Evolutionary conservation across 2,113 vertebrate species (phyloP), one percentile per base, ranked within the genome.

Genomic region (Fukomys damarensis): DNA sequence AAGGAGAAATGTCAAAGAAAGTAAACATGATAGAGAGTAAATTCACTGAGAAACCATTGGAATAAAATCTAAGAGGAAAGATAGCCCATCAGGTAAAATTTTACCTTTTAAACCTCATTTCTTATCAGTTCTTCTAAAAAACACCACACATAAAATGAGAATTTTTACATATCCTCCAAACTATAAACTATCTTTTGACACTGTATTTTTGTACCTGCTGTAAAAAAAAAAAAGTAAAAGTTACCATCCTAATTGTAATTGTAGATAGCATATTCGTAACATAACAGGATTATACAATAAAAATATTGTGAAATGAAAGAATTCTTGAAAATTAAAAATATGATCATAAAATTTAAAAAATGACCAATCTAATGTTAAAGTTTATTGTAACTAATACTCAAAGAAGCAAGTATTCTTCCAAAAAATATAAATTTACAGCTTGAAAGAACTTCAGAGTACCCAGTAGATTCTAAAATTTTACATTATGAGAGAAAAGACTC

Each of bases 381-480:
- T 28, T 93, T 68, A 81, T 54, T 30, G 74, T 30, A 82, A 56
- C 8, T 1, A 41, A 13, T 74, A 79, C 9, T 41, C 28, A 58
- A 83, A 52, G 3, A 72, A 49, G 86, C 7, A 84, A 84, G 54
- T 3, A n/a, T 54, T 38, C 19, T 72, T 76, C 19, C 8, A 82
- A 8, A 65, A 41, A 79, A 82, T 38, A 11, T 70, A 49, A 66
- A 79, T 91, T 89, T 68, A 22, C 22, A 92, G n/a, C 14, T 8
- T 66, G 35, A 89, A 83, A 58, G 41, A 95, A 52, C 19, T 72
- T 56, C 9, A 89, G 35, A 85, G 10, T 74, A 35, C 16, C 1
- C 8, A 85, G 52, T 35, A 66, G 16, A 84, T 68, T 92, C 3
- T 94, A 54, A 89, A 96, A 79, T 65, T 87, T 68, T 93, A 91